Evolutionary conservation across 2,113 vertebrate genomes (phyloP).

Genomic region (Triplophysa rosa): DNA sequence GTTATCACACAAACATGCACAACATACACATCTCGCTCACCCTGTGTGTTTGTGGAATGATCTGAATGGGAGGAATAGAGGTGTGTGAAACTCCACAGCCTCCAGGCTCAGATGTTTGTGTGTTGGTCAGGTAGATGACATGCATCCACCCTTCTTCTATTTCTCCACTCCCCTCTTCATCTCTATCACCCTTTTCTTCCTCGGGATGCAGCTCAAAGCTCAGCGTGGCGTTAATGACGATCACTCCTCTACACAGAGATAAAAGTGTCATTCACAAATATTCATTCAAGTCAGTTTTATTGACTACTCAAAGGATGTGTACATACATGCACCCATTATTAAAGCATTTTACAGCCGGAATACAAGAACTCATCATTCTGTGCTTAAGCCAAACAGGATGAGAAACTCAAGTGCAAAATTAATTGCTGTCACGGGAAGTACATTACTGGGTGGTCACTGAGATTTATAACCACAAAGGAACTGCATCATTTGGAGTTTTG

Average conservation of each 20-base stretch:
- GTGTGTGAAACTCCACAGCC: constrained; percentile 69
- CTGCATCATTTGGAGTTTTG: neutral
- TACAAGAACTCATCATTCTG: too few species aligned
- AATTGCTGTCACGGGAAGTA: neutral
- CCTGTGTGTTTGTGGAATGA: constrained; percentile 53
- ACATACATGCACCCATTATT: too few species aligned
- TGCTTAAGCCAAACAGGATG: too few species aligned
- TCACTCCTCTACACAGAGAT: constrained; percentile 72
- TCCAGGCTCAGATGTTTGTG: constrained; percentile 29
- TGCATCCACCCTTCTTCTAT: constrained; percentile 49
- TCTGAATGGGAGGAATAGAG: constrained; percentile 40
- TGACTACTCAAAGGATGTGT: neutral
- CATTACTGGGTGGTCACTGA: neutral
- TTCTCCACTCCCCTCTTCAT: constrained; percentile 33
- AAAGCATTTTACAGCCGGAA: too few species aligned
- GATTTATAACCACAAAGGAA: neutral
- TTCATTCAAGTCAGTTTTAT: neutral
- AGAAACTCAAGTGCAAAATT: too few species aligned
- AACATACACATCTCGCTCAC: constrained; percentile 59
- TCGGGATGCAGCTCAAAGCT: constrained; percentile 78
- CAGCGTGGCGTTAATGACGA: constrained; percentile 76
- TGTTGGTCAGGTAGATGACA: constrained; percentile 57
- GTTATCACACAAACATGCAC: too few species aligned
- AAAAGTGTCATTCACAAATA: neutral
- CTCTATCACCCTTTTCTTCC: constrained; percentile 1